phyloP scores from a whole-genome alignment of 2,797 vertebrate species.

The Babyrousa celebensis region DNA sequence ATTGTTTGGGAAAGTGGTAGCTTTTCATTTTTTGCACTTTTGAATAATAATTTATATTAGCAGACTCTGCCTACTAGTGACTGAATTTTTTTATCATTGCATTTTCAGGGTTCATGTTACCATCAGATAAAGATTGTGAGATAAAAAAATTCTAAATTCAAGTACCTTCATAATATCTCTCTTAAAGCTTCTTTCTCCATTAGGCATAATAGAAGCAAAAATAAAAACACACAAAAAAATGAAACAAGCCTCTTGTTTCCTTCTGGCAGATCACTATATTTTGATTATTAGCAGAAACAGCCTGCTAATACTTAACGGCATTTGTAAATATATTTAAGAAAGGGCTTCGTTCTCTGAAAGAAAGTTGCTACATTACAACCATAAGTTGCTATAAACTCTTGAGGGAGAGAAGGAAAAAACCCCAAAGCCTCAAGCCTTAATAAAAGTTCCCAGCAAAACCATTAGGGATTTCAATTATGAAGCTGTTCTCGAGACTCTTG shows the following conservation, averaged over 20 bases:
- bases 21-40: slow-evolving; percentile 76
- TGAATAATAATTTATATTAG: slow-evolving; percentile 69
- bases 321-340: slow-evolving; percentile 66
- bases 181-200: slow-evolving; percentile 16
- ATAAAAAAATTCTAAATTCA: background rate
- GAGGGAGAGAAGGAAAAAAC: background rate
- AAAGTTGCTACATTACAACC: slow-evolving; percentile 39
- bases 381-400: slow-evolving; percentile 74
- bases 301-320: background rate
- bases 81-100: slow-evolving; percentile 39
- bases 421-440: slow-evolving; percentile 62
- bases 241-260: background rate
- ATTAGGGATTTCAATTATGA: slow-evolving; percentile 85
- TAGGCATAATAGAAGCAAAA: slow-evolving; percentile 45
- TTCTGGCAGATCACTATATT: slow-evolving; percentile 19
- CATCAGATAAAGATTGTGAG: slow-evolving; percentile 45
- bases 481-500: slow-evolving; percentile 88
- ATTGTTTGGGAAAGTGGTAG: slow-evolving; percentile 68
- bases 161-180: background rate
- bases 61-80: background rate
- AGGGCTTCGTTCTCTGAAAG: slow-evolving; percentile 55
- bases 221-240: background rate
- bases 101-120: slow-evolving; percentile 42
- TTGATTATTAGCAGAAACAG: slow-evolving; percentile 65
- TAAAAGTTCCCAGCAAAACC: slow-evolving; percentile 85